Base-by-base conservation (phyloP, 2,797 vertebrate species). In the Kryptopterus vitreolus region DNA sequence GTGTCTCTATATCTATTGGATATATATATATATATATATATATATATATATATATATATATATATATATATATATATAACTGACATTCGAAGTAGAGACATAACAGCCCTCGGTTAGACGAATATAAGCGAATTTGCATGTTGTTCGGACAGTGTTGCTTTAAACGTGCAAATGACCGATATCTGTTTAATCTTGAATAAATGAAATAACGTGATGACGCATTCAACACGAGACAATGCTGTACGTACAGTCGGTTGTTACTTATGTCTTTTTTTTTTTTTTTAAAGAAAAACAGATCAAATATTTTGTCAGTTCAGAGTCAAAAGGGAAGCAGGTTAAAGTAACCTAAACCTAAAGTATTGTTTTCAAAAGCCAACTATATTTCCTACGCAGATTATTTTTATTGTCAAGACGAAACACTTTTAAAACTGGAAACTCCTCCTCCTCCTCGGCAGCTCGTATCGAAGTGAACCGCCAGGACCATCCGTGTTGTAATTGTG, bases 171-270 rank as follows among this genome's bases (percentile, higher is more conserved):
- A 69, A 29, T 70, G 66, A 50, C 15, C n/a, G n/a, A n/a, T n/a
- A n/a, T n/a, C n/a, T n/a, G n/a, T n/a, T n/a, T n/a, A n/a, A n/a
- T n/a, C n/a, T n/a, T n/a, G n/a, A n/a, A n/a, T n/a, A n/a, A n/a
- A n/a, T n/a, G n/a, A n/a, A n/a, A n/a, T n/a, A n/a, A n/a, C n/a
- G n/a, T n/a, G n/a, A 71, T 33, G 46, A 22, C 10, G 13, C 20
- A 43, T 77, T 66, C 68, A 85, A 22, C 16, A 71, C 65, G 55
- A 74, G 62, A 33, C 74, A 61, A 57, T 63, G 55, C 35, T n/a
- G 7, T 85, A 81, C 84, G 85, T 82, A 86, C 62, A 61, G 29
- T 43, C 1, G 80, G 72, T 77, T 71, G 50, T 65, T 52, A 80
- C 48, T 69, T 82, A 57, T 78, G 70, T 38, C 33, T 0, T 71